Percentiles rank a stretch among this genome's conserved stretches.
Conservation (phyloP, 2,888 invertebrate species). For the Digitonthophagus gazella region DNA sequence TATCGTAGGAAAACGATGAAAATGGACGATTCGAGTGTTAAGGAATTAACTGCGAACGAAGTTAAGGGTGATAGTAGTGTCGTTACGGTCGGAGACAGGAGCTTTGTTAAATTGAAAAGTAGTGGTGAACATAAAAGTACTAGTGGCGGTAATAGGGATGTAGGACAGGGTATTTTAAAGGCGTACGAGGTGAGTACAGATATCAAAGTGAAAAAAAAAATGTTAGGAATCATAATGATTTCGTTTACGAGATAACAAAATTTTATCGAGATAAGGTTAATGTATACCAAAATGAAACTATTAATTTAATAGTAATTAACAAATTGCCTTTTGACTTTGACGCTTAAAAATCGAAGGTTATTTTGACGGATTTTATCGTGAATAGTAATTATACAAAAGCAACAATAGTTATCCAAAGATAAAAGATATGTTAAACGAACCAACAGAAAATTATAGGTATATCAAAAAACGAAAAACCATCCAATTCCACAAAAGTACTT, state of each 20-base stretch:
- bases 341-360: neutral
- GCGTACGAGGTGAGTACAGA: constrained; percentile 2
- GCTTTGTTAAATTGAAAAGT: too few species aligned
- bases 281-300: too few species aligned
- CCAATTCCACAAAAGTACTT: constrained; percentile 22
- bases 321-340: neutral
- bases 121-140: neutral
- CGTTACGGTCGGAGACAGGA: too few species aligned
- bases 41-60: neutral
- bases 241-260: neutral
- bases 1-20: constrained; percentile 5
- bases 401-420: neutral
- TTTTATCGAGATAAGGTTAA: too few species aligned
- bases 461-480: constrained; percentile 23
- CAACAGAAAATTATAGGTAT: neutral
- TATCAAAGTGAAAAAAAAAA: too few species aligned
- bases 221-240: neutral
- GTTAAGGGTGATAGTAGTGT: neutral
- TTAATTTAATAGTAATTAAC: too few species aligned
- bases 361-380: too few species aligned
- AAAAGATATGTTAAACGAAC: neutral
- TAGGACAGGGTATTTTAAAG: constrained; percentile 3
- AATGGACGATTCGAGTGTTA: constrained; percentile 7
- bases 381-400: too few species aligned
- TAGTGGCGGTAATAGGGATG: neutral